These are phyloP conservation scores for Orthosia gothica DNA, from an alignment of 2,888 invertebrate species.

Conservation along the genomic window DNA sequence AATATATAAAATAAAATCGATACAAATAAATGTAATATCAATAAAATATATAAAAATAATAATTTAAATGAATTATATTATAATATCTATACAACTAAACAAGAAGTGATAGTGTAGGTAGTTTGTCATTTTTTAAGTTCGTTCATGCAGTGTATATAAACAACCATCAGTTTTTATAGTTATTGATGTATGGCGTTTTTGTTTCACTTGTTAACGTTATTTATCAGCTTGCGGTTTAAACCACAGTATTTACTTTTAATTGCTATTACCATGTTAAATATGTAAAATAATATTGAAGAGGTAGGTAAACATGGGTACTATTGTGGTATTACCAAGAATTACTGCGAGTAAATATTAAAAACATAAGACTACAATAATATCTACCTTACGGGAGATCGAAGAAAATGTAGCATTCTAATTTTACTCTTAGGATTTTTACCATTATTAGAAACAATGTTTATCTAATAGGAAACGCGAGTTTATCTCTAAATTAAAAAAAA, in stretches of 20 bases:
- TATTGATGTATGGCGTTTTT: conserved; percentile 5
- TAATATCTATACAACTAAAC: neutral
- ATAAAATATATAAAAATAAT: no score
- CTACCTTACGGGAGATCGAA: no score
- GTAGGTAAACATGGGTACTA: neutral
- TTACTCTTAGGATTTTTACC: no score
- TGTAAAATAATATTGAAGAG: neutral
- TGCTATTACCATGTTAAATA: neutral
- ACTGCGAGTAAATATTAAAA: neutral
- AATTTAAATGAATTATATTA: no score
- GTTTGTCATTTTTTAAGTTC: neutral
- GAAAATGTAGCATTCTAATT: no score
- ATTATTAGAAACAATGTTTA: no score
- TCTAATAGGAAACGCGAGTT: no score
- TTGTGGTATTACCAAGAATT: neutral
- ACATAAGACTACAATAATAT: no score
- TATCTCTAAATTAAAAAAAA: no score
- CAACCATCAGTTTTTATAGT: conserved; percentile 15
- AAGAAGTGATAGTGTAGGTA: neutral
- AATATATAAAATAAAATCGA: conserved; percentile 27
- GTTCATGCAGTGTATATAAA: neutral
- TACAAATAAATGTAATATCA: neutral
- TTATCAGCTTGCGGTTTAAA: conserved; percentile 16
- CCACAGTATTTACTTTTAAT: conserved; percentile 1
- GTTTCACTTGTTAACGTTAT: neutral